A percentile compares a stretch with the other conserved stretches of the same genome.
phyloP scores from a whole-genome alignment of 2,113 vertebrate species.

The Eidolon helvum region DNA sequence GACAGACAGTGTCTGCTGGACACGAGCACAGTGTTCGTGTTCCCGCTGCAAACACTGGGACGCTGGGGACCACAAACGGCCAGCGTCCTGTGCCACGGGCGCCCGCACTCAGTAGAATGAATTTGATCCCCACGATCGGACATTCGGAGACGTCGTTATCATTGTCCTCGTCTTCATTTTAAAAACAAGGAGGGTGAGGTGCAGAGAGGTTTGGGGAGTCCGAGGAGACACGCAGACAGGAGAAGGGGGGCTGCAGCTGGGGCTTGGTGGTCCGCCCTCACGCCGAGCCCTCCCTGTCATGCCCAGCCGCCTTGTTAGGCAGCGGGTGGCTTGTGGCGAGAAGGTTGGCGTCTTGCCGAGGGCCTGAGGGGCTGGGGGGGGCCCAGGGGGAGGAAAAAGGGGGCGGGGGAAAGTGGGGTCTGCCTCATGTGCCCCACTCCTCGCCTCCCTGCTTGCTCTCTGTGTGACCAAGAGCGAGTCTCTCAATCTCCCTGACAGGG shows the following conservation, averaged over 20 bases:
- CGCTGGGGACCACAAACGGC: accelerated
- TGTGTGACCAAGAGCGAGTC: not conserved
- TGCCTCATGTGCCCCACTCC: no score
- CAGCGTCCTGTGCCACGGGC: not conserved
- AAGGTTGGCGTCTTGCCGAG: not conserved
- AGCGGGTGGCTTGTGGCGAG: not conserved
- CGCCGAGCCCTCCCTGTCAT: no score
- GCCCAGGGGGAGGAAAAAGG: no score
- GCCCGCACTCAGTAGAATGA: no score
- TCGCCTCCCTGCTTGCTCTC: not conserved
- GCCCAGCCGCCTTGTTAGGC: no score
- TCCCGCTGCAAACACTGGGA: accelerated
- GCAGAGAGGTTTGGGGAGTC: not conserved
- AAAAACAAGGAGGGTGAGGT: not conserved
- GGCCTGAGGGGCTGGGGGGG: not conserved
- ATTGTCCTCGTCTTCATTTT: not conserved
- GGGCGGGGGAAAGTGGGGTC: not conserved
- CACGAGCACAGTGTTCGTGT: accelerated
- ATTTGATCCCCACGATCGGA: not conserved
- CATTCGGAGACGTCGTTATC: not conserved
- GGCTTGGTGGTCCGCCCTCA: accelerated
- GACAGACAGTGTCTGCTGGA: not conserved
- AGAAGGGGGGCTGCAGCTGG: not conserved
- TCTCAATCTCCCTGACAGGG: not conserved
- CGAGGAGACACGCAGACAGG: not conserved